Evolutionary conservation across 2,113 vertebrate species (phyloP).

Genomic region (Mirza zaza): DNA sequence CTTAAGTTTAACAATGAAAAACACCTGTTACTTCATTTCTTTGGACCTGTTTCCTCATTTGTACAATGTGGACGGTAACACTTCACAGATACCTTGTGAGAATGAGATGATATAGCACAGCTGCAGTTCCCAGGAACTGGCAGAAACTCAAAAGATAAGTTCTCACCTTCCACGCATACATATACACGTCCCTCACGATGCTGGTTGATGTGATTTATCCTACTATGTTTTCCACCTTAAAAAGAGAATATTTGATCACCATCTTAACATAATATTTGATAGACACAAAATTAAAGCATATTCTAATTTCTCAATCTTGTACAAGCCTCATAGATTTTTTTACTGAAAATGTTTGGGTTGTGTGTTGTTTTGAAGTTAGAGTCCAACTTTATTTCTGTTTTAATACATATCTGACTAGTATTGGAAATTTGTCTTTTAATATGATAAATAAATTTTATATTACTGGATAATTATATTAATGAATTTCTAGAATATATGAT

Average conservation of each 20-base stretch:
- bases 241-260: neutral
- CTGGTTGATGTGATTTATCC: neutral
- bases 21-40: neutral
- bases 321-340: neutral
- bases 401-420: neutral
- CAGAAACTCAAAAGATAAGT: neutral
- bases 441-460: neutral
- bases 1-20: neutral
- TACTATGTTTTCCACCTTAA: neutral
- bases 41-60: too few species aligned
- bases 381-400: neutral
- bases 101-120: neutral
- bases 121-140: neutral
- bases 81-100: accelerated
- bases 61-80: neutral
- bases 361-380: neutral
- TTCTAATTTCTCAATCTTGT: neutral
- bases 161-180: neutral
- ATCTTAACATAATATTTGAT: neutral
- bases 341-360: neutral
- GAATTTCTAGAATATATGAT: neutral
- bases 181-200: neutral
- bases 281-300: neutral
- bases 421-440: neutral
- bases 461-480: neutral